phyloP scores from a whole-genome alignment of 2,797 vertebrate genomes.

The Manis javanica region DNA sequence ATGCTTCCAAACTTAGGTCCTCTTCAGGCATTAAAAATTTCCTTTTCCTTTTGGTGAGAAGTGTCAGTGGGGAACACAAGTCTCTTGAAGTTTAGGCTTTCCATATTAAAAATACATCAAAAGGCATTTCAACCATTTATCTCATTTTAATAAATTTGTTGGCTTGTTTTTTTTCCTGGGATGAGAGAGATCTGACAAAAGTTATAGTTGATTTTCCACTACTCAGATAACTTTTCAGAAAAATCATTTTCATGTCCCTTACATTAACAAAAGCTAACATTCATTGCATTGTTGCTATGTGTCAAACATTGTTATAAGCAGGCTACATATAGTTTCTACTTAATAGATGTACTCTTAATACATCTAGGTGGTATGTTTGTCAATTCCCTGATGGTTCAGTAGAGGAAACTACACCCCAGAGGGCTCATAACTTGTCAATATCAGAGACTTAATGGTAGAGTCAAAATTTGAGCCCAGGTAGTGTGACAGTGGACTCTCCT shows the following conservation, averaged over 20 bases:
- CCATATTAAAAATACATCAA: background rate
- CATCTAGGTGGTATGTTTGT: background rate
- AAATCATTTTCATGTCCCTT: background rate
- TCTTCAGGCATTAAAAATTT: background rate
- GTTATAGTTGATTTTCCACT: background rate
- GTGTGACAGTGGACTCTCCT: background rate
- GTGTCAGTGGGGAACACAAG: background rate
- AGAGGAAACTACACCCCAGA: background rate
- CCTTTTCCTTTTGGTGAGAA: background rate
- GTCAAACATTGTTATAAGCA: background rate
- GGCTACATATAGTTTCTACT: background rate
- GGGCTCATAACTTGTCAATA: background rate
- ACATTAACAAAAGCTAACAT: background rate
- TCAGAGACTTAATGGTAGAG: background rate
- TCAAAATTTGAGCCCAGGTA: background rate
- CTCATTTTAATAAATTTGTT: background rate
- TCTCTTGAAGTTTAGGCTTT: background rate
- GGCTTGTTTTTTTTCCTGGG: background rate
- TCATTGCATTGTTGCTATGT: background rate
- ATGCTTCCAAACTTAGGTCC: background rate
- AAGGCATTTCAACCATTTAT: background rate
- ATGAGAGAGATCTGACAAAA: background rate
- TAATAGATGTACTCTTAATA: background rate
- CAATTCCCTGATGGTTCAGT: background rate
- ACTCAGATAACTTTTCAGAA: background rate